These are phyloP conservation scores for Alsophila aescularia DNA, from an alignment of 2,888 invertebrate genomes.

Conservation along the genomic window DNA sequence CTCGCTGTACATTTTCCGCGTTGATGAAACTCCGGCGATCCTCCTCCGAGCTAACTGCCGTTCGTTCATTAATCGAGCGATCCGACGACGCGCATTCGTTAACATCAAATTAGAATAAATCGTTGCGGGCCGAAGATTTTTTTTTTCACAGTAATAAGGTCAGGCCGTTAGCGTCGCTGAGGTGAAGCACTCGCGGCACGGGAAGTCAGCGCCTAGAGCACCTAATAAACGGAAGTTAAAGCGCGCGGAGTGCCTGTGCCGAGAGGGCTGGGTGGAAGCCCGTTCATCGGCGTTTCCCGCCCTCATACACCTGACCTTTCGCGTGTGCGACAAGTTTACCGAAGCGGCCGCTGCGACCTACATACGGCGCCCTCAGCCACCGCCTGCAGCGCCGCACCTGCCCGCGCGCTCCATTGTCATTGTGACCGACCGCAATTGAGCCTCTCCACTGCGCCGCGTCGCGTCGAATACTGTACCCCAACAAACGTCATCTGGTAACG, in stretches of 20 bases:
- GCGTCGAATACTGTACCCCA: constrained; percentile 67
- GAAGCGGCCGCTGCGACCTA: constrained; percentile 80
- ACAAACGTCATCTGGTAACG: constrained; percentile 68
- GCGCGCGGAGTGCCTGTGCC: constrained; percentile 52
- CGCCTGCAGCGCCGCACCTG: constrained; percentile 41
- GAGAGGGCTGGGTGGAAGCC: constrained; percentile 54
- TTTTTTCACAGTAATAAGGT: constrained; percentile 48
- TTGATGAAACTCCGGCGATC: constrained; percentile 54
- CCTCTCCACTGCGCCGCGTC: constrained; percentile 60
- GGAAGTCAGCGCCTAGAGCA: constrained; percentile 63
- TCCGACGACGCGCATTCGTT: constrained; percentile 56
- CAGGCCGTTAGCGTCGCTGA: constrained; percentile 46
- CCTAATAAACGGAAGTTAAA: constrained; percentile 77
- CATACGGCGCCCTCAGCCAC: constrained; percentile 60
- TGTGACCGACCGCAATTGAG: constrained; percentile 66
- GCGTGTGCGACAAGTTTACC: constrained; percentile 78
- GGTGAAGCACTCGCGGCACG: constrained; percentile 51
- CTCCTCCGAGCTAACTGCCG: constrained; percentile 52
- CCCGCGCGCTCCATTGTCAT: constrained; percentile 48
- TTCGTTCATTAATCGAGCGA: constrained; percentile 59
- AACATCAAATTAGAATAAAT: constrained; percentile 66
- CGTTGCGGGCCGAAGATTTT: constrained; percentile 41
- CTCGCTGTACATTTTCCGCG: constrained; percentile 42
- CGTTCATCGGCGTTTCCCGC: constrained; percentile 77
- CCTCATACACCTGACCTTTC: constrained; percentile 83